Evolutionary conservation across 2,888 invertebrate species (phyloP).

Genomic region (Oscheius sp.): DNA sequence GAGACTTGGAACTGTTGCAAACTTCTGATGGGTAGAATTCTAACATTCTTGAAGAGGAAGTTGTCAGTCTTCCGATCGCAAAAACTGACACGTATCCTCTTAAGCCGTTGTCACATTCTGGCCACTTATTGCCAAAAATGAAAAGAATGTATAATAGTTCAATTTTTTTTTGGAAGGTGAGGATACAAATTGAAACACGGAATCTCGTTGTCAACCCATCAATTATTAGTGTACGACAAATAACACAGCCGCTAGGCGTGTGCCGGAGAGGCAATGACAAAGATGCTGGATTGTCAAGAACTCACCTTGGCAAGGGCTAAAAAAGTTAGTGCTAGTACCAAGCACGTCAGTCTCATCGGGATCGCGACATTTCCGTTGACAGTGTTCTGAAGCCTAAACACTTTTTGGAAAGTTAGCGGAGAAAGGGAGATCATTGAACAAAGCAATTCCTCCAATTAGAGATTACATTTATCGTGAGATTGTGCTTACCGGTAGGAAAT

Average conservation of each 20-base stretch:
- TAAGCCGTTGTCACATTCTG: not conserved
- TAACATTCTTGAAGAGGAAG: slow-evolving; percentile 8
- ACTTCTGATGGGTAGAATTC: slow-evolving; percentile 9
- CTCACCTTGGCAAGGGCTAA: slow-evolving; percentile 32
- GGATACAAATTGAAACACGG: slow-evolving; percentile 29
- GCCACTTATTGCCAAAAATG: no score
- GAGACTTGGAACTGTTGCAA: slow-evolving; percentile 1
- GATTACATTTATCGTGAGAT: no score
- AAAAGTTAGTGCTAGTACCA: slow-evolving; percentile 17
- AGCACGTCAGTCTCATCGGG: slow-evolving; percentile 29
- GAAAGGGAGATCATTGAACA: no score
- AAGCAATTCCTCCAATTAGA: no score
- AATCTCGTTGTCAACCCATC: slow-evolving; percentile 24
- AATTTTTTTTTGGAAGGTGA: no score
- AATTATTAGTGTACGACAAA: slow-evolving; percentile 34
- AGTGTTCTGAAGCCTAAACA: no score
- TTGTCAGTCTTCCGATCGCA: slow-evolving; percentile 9
- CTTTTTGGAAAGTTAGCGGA: no score
- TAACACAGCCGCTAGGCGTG: slow-evolving; percentile 14
- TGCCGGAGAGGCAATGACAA: slow-evolving; percentile 10
- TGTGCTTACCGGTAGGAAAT: no score
- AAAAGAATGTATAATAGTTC: no score
- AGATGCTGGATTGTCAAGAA: not conserved
- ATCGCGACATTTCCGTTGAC: not conserved
- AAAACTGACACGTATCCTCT: slow-evolving; percentile 1